Evolutionary conservation across 2,888 invertebrate genomes (phyloP), one percentile per base, ranked within the genome.

Genomic region (Crioceris asparagi): DNA sequence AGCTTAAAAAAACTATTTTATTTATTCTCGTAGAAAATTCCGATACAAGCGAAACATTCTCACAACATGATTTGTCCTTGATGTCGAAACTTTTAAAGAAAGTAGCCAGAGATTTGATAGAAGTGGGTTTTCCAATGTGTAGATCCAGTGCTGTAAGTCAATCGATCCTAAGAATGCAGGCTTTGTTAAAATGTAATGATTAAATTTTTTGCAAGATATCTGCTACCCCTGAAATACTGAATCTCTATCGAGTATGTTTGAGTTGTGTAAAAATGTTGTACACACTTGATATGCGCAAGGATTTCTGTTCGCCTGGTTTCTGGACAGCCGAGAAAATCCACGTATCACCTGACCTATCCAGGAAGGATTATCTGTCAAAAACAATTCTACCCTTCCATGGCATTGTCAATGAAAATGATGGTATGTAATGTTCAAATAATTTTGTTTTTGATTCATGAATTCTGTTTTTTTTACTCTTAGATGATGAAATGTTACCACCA

Each of bases 271-370:
- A 61, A 44, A 60, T 61, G 51, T 68, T 96, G 41, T 83, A 94
- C 65, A 82, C 80, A 11, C 73, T 96, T 15, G 94, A 97, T 68
- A 71, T 83, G 17, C 74, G 96, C 17, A 71, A 86, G 34, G 74
- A 74, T 32, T 86, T 86, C 55, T 85, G 86, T 53, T 59, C 58
- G 19, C 35, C 50, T 3, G 60, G 58, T 7, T 65, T 65, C 43
- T 65, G 65, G 65, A 64, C 64, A 1, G 52, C 56, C 2, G 59
- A 58, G 39, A 64, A 62, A 49, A 61, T 65, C 27, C 60, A 61
- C 41, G 57, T 65, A 33, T 61, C 64, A 1, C 57, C 56, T 17
- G 64, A 64, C 49, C 48, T 65, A 29, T 54, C 58, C 1, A 52
- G 58, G 19, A 60, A 60, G 39, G 61, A 64, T 49, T 65, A 65